Percentiles rank a stretch among this genome's conserved stretches.
These are phyloP conservation scores for Leptopilina syphax DNA, from an alignment of 2,888 invertebrate genomes.

Conservation along the genomic window DNA sequence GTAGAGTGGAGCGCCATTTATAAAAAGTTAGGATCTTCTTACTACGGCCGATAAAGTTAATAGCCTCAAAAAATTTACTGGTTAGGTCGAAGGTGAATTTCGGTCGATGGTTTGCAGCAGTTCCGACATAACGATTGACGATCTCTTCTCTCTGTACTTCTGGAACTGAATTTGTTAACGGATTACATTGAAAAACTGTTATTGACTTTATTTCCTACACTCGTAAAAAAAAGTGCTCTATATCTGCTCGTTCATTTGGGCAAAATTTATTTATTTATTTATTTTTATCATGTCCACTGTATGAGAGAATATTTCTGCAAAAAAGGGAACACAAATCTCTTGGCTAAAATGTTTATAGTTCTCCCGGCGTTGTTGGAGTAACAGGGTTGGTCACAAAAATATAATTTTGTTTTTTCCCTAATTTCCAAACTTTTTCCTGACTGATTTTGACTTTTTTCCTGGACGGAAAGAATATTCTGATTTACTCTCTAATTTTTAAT, in stretches of 20 bases:
- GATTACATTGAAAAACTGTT: slow-evolving; percentile 24
- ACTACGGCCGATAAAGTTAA: slow-evolving; percentile 70
- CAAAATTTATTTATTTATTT: neutral
- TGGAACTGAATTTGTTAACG: slow-evolving; percentile 30
- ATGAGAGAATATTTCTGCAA: no score
- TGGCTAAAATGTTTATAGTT: neutral
- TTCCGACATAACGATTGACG: slow-evolving; percentile 49
- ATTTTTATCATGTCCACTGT: neutral
- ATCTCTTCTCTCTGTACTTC: slow-evolving; percentile 26
- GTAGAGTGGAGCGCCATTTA: slow-evolving; percentile 65
- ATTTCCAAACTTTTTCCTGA: no score
- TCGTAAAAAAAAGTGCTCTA: neutral
- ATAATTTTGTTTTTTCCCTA: no score
- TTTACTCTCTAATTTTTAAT: no score
- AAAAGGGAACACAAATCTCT: neutral
- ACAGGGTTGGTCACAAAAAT: no score
- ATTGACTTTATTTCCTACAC: slow-evolving; percentile 21
- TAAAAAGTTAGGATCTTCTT: slow-evolving; percentile 71
- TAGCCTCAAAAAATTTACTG: slow-evolving; percentile 70
- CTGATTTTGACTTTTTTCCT: no score
- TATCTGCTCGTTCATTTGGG: neutral
- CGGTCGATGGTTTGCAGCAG: slow-evolving; percentile 48
- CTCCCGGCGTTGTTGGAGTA: no score
- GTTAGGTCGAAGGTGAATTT: slow-evolving; percentile 56
- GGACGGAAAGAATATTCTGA: no score